Percentiles rank a stretch among this genome's conserved stretches.
These are phyloP conservation scores for Latrodectus hesperus DNA, from an alignment of 2,888 invertebrate genomes.

Conservation along the genomic window DNA sequence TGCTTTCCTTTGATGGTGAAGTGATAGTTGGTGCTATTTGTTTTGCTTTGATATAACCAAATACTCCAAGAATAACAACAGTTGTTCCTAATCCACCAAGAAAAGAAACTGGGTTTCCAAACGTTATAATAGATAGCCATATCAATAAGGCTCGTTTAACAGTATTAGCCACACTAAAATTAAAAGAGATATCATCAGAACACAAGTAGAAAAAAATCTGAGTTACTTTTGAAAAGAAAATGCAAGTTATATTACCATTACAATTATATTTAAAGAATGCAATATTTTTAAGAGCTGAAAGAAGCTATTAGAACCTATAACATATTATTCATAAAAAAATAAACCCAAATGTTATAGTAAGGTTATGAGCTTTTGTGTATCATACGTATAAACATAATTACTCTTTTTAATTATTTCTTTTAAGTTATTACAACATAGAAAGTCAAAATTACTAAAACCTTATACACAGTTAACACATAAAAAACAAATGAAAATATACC, in stretches of 20 bases:
- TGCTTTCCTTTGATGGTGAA: constrained; percentile 26
- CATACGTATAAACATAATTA: no score
- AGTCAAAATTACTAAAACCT: no score
- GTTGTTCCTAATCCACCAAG: constrained; percentile 84
- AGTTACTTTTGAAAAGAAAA: background rate
- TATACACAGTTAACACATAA: no score
- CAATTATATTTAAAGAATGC: background rate
- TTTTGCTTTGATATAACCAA: constrained; percentile 84
- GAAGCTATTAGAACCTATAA: background rate
- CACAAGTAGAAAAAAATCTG: background rate
- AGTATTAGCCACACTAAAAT: constrained; percentile 84
- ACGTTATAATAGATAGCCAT: constrained; percentile 84
- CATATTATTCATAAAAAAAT: background rate
- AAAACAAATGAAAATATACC: no score
- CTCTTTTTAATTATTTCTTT: no score
- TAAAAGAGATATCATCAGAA: background rate
- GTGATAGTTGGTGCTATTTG: constrained; percentile 70
- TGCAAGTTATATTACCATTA: background rate
- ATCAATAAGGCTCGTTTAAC: constrained; percentile 86
- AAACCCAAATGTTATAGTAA: background rate
- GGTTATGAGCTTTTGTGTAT: background rate
- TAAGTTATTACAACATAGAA: no score
- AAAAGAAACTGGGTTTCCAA: constrained; percentile 84
- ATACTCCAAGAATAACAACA: constrained; percentile 83
- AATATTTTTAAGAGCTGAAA: background rate